Conservation (phyloP, 1,140 invertebrate genomes). For the Laupala kohalensis region DNA sequence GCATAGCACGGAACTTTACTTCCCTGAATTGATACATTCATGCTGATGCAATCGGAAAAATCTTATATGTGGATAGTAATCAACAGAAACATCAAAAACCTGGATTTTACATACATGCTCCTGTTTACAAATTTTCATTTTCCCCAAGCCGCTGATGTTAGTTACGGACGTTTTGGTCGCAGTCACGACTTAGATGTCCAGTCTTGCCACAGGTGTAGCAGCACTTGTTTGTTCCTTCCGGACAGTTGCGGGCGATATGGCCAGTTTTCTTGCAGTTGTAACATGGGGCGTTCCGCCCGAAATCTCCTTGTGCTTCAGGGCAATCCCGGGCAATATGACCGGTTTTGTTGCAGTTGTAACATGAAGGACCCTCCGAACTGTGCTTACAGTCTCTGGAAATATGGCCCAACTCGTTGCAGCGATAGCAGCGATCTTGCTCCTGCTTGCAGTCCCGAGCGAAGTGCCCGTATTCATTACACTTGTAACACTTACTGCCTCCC, state of each 20-base stretch:
- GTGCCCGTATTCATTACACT: slow-evolving; percentile 86
- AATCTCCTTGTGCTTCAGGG: slow-evolving; percentile 8
- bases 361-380: slow-evolving; percentile 27
- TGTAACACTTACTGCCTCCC: slow-evolving; percentile 67
- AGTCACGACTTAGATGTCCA: slow-evolving; percentile 35
- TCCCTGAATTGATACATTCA: no score
- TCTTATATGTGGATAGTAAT: no score
- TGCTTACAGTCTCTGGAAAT: slow-evolving; percentile 70
- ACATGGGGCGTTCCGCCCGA: slow-evolving; percentile 46
- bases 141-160: no score
- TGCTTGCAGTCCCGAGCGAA: slow-evolving; percentile 86
- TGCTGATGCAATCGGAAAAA: no score
- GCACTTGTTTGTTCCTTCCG: slow-evolving; percentile 39
- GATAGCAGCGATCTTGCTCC: slow-evolving; percentile 67
- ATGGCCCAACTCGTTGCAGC: slow-evolving; percentile 70
- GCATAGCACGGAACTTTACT: no score
- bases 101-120: no score
- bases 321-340: slow-evolving; percentile 61
- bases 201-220: slow-evolving; percentile 32
- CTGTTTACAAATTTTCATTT: no score
- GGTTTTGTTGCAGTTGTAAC: slow-evolving; percentile 80
- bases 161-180: slow-evolving; percentile 19
- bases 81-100: no score
- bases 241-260: slow-evolving; percentile 76
- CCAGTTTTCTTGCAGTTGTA: slow-evolving; percentile 81